Evolutionary conservation across 1,140 invertebrate genomes (phyloP), one percentile per base, ranked within the genome.

Genomic region (Drosophila tropicalis): DNA sequence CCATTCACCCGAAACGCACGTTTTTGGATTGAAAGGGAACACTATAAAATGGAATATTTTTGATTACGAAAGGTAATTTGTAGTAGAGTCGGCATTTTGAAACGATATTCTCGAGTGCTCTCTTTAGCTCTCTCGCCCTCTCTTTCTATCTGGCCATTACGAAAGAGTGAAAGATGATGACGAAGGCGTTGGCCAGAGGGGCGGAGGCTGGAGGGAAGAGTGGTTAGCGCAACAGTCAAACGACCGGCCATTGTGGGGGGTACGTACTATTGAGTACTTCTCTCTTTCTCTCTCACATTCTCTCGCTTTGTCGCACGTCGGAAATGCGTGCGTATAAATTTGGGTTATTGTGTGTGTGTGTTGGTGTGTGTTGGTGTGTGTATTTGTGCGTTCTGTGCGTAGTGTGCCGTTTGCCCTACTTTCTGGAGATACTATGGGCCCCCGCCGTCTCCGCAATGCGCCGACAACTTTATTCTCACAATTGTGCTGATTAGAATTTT

Each of bases 321-420:
- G 72, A 87, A 89, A 80, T 87, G 83, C 83, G 83, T 83, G 83
- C 71, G 79, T 70, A 78, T 81, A 72, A 87, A 80, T 89, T 87
- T 89, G 70, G 84, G 84, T 89, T 87, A 87, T 67, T 83, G 65
- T 80, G 71, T 75, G 72, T 82, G 65, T 73, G 58, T 41, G 39
- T 36, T 17, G 0, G 34, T 44, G 44, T 22, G 41, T n/a, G 13
- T 29, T 1, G 19, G 44, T 71, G 56, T 19, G 12, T 41, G 12
- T 39, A 13, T 40, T 29, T 63, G 61, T 47, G 41, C 22, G 41
- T 44, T 7, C 34, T 47, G 41, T 22, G 41, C 17, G 39, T 44
- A 36, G 34, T 15, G 17, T 62, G 61, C 25, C 40, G 63, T 29
- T 69, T 81, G 82, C 76, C 83, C 83, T 87, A 87, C 72, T 89